Base-by-base conservation (phyloP, 2,888 invertebrate species). In the Drosophila emarginata region DNA sequence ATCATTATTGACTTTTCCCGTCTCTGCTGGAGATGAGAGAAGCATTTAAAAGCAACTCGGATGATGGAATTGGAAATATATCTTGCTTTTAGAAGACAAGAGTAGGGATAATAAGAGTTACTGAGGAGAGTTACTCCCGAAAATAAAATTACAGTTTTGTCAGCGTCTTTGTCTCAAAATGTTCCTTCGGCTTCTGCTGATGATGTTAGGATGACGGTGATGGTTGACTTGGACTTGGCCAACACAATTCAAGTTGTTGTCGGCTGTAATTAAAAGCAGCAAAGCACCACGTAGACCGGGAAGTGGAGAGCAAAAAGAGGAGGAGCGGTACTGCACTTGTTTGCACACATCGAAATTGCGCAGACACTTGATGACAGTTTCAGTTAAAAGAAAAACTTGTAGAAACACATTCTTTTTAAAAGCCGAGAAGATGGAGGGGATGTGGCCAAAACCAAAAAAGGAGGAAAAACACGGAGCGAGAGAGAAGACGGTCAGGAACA, bases 311-410 rank as follows among this genome's bases (percentile, higher is more conserved):
- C 6, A 26, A 12, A 28, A 39, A 23, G 21, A 45, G 18, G 15
- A 40, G 32, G 39, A 51, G 32, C 60, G 9, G 36, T 14, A 21
- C 50, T 63, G 77, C 76, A 86, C 76, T 86, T 82, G 82, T 82
- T 82, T 82, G 87, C 82, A 86, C 82, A 86, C 87, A 82, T 77
- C 84, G 77, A 86, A 86, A 86, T 83, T 77, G 81, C 76, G 66
- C 75, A 80, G 82, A 83, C 82, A 84, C 82, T 84, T 87, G 85
- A 84, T 79, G 83, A 84, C 83, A 84, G 81, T 81, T 84, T 85
- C 79, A 84, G 87, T 87, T 84, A 81, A 81, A 84, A 79, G 74
- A 78, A 84, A 84, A 83, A 76, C 72, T 81, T 77, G 66, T 64
- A 57, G 57, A 67, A 60, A 61, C 64, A 71, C 71, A 78, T 68